These are phyloP conservation scores for Elachura formosa DNA, from an alignment of 2,113 vertebrate species.

Conservation along the genomic window DNA sequence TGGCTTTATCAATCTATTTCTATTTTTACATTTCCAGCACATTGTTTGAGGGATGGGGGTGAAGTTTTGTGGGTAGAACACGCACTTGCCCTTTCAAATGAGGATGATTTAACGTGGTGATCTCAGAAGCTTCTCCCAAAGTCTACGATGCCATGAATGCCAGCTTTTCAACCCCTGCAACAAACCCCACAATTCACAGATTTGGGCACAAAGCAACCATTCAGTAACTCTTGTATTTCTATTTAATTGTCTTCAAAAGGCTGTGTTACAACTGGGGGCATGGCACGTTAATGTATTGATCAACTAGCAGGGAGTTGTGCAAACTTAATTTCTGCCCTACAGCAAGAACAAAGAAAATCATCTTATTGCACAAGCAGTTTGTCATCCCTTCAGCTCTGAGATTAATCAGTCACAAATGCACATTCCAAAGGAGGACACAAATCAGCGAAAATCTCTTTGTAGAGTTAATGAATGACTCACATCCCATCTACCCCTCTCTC, in stretches of 20 bases:
- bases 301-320: neutral
- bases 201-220: neutral
- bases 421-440: neutral
- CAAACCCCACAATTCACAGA: neutral
- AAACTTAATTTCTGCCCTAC: neutral
- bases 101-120: neutral
- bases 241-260: conserved; percentile 47
- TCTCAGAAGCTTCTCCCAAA: neutral
- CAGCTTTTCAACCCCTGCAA: neutral
- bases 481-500: neutral
- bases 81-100: neutral
- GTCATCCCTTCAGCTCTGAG: neutral
- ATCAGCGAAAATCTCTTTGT: neutral
- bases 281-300: neutral
- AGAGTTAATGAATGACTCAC: neutral
- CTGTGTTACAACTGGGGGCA: neutral
- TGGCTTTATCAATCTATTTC: rapidly evolving
- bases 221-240: neutral
- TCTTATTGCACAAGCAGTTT: neutral
- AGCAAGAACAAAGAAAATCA: neutral
- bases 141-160: neutral
- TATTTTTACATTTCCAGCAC: neutral
- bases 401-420: neutral
- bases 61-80: neutral
- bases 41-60: neutral